These are phyloP conservation scores for Melanostigma gelatinosum DNA, from an alignment of 2,113 vertebrate genomes.

Conservation along the genomic window DNA sequence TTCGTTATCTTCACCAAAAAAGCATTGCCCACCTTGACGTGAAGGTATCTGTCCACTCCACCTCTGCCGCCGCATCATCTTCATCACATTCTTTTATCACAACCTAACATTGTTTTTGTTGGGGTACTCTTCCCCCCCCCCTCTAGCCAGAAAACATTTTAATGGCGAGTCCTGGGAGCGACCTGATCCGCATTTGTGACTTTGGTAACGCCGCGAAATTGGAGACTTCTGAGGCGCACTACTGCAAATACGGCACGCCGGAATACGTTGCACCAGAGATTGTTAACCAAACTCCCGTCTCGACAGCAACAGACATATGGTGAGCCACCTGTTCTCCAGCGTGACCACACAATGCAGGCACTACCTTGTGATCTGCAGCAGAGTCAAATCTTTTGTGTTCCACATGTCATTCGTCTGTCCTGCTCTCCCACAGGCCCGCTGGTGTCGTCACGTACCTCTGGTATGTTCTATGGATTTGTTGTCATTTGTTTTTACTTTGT, in stretches of 20 bases:
- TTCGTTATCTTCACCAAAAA: slow-evolving; percentile 90
- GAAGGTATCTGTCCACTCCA: slow-evolving; percentile 80
- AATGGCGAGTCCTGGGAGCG: slow-evolving; percentile 84
- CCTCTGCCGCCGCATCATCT: neutral
- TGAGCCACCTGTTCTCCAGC: slow-evolving; percentile 69
- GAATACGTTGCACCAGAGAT: slow-evolving; percentile 96
- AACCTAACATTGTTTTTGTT: neutral
- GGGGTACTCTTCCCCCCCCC: neutral
- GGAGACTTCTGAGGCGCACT: slow-evolving; percentile 84
- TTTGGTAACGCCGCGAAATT: slow-evolving; percentile 92
- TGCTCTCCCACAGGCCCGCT: slow-evolving; percentile 85
- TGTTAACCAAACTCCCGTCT: slow-evolving; percentile 93
- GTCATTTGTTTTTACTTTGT: neutral
- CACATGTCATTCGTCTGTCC: slow-evolving; percentile 2
- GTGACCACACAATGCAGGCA: slow-evolving; percentile 4
- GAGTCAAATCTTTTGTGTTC: slow-evolving; percentile 3
- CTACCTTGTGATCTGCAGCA: slow-evolving; percentile 17
- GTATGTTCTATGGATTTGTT: slow-evolving; percentile 77
- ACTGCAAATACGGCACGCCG: slow-evolving; percentile 94
- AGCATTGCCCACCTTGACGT: slow-evolving; percentile 93
- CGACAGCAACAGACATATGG: slow-evolving; percentile 94
- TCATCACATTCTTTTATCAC: neutral
- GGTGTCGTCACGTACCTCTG: slow-evolving; percentile 95
- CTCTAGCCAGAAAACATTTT: slow-evolving; percentile 94
- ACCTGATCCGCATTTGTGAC: slow-evolving; percentile 93